phyloP scores from a whole-genome alignment of 2,888 invertebrate species.

The Anticlea derivata region DNA sequence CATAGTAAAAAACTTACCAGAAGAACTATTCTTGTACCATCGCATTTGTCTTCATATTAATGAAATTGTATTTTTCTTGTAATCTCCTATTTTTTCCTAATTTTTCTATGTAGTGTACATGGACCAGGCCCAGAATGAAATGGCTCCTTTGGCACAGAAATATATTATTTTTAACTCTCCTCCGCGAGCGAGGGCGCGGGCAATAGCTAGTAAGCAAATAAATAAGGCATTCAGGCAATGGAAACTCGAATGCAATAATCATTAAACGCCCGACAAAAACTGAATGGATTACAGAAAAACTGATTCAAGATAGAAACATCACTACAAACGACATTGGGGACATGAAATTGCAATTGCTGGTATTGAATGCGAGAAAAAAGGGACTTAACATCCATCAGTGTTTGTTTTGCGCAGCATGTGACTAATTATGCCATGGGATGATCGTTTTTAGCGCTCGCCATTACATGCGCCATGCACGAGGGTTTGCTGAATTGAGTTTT shows the following conservation, averaged over 20 bases:
- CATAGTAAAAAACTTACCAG: too few species aligned
- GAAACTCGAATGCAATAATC: constrained; percentile 40
- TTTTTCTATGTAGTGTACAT: too few species aligned
- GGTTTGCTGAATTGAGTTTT: constrained; percentile 71
- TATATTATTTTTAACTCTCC: too few species aligned
- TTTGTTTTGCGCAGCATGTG: constrained; percentile 65
- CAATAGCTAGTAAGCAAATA: constrained; percentile 18
- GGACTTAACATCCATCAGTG: constrained; percentile 43
- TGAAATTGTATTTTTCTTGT: too few species aligned
- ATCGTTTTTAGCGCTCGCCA: constrained; percentile 66
- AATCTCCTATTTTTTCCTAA: too few species aligned
- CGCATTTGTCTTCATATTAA: too few species aligned
- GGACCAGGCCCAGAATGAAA: too few species aligned
- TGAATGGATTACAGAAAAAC: constrained; percentile 39
- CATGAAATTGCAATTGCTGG: constrained; percentile 54
- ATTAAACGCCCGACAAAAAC: constrained; percentile 40
- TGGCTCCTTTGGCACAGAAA: too few species aligned
- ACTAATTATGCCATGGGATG: constrained; percentile 75
- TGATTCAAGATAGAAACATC: constrained; percentile 63
- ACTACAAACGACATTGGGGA: constrained; percentile 58
- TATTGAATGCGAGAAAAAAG: constrained; percentile 57
- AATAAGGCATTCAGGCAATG: constrained; percentile 33
- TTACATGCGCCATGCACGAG: constrained; percentile 52
- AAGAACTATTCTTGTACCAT: too few species aligned
- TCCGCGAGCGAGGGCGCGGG: too few species aligned